A percentile compares a stretch with the other conserved stretches of the same genome.
Conservation (phyloP, 2,888 invertebrate genomes). For the Macrosoma leucophasiata region DNA sequence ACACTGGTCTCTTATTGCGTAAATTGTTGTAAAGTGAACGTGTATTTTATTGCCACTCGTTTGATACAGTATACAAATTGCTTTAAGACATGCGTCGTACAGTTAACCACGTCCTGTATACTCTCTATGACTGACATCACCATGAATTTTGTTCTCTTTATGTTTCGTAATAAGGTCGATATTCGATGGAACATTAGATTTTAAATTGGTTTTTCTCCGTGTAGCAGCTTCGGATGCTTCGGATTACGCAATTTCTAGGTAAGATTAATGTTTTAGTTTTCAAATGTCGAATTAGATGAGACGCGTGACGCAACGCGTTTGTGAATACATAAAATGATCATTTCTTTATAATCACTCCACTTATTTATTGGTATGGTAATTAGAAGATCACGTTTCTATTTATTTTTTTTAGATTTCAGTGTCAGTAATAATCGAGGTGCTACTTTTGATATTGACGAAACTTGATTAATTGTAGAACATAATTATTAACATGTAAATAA, state of each 20-base stretch:
- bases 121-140: conserved; percentile 13
- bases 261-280: conserved; percentile 14
- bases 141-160: conserved; percentile 14
- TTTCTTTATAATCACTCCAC: too few species aligned
- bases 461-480: too few species aligned
- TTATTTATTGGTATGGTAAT: too few species aligned
- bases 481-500: too few species aligned
- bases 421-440: too few species aligned
- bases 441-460: too few species aligned
- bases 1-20: conserved; percentile 21
- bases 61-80: conserved; percentile 27
- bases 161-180: conserved; percentile 5
- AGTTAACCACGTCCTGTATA: conserved; percentile 14
- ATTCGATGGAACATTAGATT: conserved; percentile 10
- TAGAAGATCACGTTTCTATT: too few species aligned
- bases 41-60: conserved; percentile 25
- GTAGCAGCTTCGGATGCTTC: conserved; percentile 2
- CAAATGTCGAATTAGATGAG: conserved; percentile 9
- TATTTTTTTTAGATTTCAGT: too few species aligned
- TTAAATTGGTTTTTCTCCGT: background rate
- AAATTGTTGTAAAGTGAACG: conserved; percentile 27
- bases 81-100: conserved; percentile 20
- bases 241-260: conserved; percentile 8
- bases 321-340: background rate
- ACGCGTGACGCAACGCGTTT: conserved; percentile 9